phyloP scores from a whole-genome alignment of 2,888 invertebrate genomes.

The Pyrocoelia pectoralis region DNA sequence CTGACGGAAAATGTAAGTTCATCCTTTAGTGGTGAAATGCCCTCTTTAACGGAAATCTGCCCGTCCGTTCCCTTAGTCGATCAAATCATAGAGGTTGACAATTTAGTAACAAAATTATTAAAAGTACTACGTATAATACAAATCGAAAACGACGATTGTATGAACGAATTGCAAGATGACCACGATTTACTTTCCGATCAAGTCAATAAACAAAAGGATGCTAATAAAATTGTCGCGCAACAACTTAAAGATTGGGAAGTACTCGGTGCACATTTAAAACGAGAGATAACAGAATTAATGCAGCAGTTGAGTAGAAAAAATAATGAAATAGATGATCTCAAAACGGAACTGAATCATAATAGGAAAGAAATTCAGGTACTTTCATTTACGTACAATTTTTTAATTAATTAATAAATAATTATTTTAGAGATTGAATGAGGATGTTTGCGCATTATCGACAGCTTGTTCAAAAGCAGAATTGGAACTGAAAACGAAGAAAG shows the following conservation, averaged over 20 bases:
- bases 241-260: conserved; percentile 65
- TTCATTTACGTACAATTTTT: conserved; percentile 36
- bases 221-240: conserved; percentile 56
- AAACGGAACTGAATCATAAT: conserved; percentile 64
- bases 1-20: conserved; percentile 57
- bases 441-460: conserved; percentile 66
- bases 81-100: conserved; percentile 79
- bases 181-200: conserved; percentile 61
- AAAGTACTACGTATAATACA: conserved; percentile 78
- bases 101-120: conserved; percentile 75
- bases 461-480: conserved; percentile 60
- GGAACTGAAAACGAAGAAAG: conserved; percentile 55
- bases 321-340: conserved; percentile 63
- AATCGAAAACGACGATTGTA: conserved; percentile 73
- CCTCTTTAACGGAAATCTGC: conserved; percentile 62
- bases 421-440: conserved; percentile 65
- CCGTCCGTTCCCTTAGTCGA: conserved; percentile 70
- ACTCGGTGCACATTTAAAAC: conserved; percentile 64
- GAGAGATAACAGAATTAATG: conserved; percentile 65
- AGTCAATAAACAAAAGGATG: conserved; percentile 56
- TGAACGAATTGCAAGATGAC: conserved; percentile 71
- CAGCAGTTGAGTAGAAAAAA: conserved; percentile 63
- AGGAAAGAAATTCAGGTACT: conserved; percentile 65
- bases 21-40: conserved; percentile 50
- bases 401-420: not conserved